A percentile compares a stretch with the other conserved stretches of the same genome.
Evolutionary conservation across 1,140 invertebrate species (phyloP).

Genomic region (Drosophila mojavensis): DNA sequence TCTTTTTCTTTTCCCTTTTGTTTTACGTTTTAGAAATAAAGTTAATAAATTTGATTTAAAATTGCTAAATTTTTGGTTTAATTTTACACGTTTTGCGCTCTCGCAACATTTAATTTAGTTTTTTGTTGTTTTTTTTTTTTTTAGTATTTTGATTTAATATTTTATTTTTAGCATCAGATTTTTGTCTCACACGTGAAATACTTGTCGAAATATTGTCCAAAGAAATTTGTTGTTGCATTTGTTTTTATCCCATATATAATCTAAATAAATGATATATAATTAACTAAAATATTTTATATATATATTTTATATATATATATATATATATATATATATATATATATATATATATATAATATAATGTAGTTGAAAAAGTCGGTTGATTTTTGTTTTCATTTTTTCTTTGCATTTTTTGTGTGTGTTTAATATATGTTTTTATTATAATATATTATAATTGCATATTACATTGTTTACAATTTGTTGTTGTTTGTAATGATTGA

Average conservation of each 20-base stretch:
- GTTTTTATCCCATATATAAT: slow-evolving; percentile 41
- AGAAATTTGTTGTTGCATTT: slow-evolving; percentile 68
- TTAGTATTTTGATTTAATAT: slow-evolving; percentile 44
- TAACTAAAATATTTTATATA: slow-evolving; percentile 26
- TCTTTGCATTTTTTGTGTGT: slow-evolving; percentile 17
- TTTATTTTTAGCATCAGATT: slow-evolving; percentile 49
- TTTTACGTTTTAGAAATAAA: slow-evolving; percentile 63
- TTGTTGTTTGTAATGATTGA: slow-evolving; percentile 26
- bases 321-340: no score
- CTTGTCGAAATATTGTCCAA: slow-evolving; percentile 81
- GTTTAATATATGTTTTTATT: slow-evolving; percentile 31
- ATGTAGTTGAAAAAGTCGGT: slow-evolving; percentile 40
- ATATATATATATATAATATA: slow-evolving; percentile 5
- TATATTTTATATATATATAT: no score
- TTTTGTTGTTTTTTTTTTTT: slow-evolving; percentile 15
- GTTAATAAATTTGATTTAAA: slow-evolving; percentile 81
- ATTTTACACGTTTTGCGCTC: slow-evolving; percentile 72
- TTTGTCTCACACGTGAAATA: slow-evolving; percentile 72
- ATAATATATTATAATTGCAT: slow-evolving; percentile 50
- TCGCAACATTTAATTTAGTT: no score
- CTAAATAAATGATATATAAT: slow-evolving; percentile 41
- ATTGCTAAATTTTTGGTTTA: slow-evolving; percentile 82
- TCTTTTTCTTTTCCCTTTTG: slow-evolving; percentile 33
- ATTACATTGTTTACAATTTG: slow-evolving; percentile 64
- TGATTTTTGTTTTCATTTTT: slow-evolving; percentile 25